These are phyloP conservation scores for Tryphoninae sp. DNA, from an alignment of 2,888 invertebrate species.

Conservation along the genomic window DNA sequence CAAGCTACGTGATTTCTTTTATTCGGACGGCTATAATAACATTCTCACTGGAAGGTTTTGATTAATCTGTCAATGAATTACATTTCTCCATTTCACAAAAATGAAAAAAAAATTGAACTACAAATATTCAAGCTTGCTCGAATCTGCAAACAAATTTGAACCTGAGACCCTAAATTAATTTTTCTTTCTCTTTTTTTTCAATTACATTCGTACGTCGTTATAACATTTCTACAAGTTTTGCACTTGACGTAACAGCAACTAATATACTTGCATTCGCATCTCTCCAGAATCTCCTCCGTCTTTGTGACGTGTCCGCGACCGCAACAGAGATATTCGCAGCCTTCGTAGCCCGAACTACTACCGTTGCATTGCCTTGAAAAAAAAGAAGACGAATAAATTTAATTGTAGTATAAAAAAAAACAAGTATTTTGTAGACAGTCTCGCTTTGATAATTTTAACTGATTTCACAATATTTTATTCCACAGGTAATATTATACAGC, in stretches of 20 bases:
- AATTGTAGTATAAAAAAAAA: constrained; percentile 32
- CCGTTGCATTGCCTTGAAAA: constrained; percentile 87
- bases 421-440: constrained; percentile 16
- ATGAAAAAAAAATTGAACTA: background rate
- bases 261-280: constrained; percentile 92
- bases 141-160: constrained; percentile 1
- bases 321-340: constrained; percentile 92
- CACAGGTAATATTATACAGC: constrained; percentile 39
- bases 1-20: background rate
- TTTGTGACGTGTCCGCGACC: constrained; percentile 89
- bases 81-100: background rate
- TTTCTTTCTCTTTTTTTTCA: constrained; percentile 74
- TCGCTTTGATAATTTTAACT: constrained; percentile 26
- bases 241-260: constrained; percentile 95
- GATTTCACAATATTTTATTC: constrained; percentile 29
- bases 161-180: background rate
- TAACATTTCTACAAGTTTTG: constrained; percentile 88
- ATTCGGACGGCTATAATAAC: background rate
- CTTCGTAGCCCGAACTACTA: constrained; percentile 85
- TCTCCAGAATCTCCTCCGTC: constrained; percentile 86
- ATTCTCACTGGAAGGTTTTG: constrained; percentile 14
- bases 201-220: constrained; percentile 89
- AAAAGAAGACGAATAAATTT: constrained; percentile 49
- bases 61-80: background rate
- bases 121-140: background rate